phyloP scores from a whole-genome alignment of 1,140 invertebrate genomes.

The Papilio aristodemus region DNA sequence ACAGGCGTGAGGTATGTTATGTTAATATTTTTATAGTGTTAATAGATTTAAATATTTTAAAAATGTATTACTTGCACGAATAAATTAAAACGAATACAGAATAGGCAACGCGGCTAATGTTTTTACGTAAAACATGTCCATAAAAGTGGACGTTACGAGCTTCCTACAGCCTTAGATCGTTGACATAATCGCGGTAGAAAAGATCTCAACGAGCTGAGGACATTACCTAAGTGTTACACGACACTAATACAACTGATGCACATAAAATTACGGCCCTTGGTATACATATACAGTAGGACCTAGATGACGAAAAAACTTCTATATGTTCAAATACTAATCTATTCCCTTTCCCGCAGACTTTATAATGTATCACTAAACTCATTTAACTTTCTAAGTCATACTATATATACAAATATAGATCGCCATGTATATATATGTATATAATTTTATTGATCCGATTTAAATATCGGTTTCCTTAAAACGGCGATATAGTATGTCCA shows the following conservation, averaged over 20 bases:
- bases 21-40: background rate
- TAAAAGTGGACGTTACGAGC: conserved; percentile 11
- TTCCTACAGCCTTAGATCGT: conserved; percentile 7
- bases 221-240: conserved; percentile 33
- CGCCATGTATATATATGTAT: too few species aligned
- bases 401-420: too few species aligned
- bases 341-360: too few species aligned
- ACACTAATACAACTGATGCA: background rate
- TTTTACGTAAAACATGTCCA: conserved; percentile 23
- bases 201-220: conserved; percentile 39
- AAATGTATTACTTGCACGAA: background rate
- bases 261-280: conserved; percentile 6
- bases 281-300: background rate
- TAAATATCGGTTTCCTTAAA: too few species aligned
- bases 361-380: too few species aligned
- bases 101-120: background rate
- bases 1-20: too few species aligned
- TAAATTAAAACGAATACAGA: background rate
- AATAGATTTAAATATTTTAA: background rate
- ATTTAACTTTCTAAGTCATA: too few species aligned
- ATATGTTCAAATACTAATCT: too few species aligned
- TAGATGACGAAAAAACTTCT: too few species aligned
- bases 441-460: too few species aligned
- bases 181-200: conserved; percentile 38
- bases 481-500: too few species aligned